These are phyloP conservation scores for Noctilio leporinus DNA, from an alignment of 2,113 vertebrate genomes.

Conservation along the genomic window DNA sequence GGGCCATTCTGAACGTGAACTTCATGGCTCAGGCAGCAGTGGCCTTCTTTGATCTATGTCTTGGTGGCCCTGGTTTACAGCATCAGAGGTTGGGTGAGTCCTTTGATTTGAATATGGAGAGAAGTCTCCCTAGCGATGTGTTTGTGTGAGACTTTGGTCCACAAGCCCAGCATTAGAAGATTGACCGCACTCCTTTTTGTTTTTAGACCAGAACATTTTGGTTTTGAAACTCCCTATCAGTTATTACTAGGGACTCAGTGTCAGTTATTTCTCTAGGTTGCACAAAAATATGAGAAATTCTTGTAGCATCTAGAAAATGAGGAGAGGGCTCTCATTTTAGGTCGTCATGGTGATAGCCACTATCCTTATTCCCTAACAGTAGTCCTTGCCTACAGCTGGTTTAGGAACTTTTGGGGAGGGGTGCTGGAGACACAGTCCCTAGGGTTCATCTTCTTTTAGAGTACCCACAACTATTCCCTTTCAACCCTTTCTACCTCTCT, in stretches of 20 bases:
- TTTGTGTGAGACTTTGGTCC: background rate
- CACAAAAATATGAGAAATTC: background rate
- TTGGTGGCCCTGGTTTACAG: background rate
- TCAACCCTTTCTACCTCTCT: background rate
- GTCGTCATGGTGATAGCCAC: background rate
- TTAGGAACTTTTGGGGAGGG: background rate
- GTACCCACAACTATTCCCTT: background rate
- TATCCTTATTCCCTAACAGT: background rate
- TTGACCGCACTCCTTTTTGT: background rate
- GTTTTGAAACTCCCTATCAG: background rate
- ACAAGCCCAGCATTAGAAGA: background rate
- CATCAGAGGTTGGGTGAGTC: background rate
- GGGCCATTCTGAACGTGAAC: background rate
- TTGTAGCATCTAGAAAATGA: background rate
- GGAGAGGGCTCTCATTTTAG: background rate
- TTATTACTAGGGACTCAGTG: background rate
- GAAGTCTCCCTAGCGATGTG: background rate
- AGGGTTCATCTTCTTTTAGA: background rate
- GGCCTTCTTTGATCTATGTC: background rate
- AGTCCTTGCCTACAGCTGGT: background rate
- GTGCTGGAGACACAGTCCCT: background rate
- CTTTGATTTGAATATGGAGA: background rate
- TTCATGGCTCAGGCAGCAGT: background rate
- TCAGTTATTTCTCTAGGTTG: background rate
- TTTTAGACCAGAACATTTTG: background rate